These are phyloP conservation scores for Adelges cooleyi DNA, from an alignment of 1,140 invertebrate genomes.

Conservation along the genomic window DNA sequence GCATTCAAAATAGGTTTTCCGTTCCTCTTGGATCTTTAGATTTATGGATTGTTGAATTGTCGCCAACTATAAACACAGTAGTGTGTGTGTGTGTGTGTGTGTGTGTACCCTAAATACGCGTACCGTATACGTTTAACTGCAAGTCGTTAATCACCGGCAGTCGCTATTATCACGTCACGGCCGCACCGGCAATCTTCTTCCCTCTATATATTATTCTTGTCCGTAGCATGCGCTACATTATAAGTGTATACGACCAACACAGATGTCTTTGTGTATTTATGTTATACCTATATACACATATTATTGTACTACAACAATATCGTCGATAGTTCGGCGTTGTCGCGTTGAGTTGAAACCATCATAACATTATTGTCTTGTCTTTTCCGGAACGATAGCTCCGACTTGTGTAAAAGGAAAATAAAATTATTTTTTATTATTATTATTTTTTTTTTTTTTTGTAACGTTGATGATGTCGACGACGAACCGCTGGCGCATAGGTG, in stretches of 20 bases:
- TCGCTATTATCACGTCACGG: slow-evolving; percentile 16
- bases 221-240: neutral
- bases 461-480: neutral
- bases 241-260: neutral
- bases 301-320: too few relatives aligned
- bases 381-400: slow-evolving; percentile 6
- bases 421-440: neutral
- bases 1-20: too few relatives aligned
- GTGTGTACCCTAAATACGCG: neutral
- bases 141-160: slow-evolving; percentile 12
- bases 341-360: neutral
- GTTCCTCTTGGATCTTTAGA: too few relatives aligned
- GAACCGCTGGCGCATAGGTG: neutral
- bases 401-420: neutral
- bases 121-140: neutral
- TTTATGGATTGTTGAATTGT: slow-evolving; percentile 5
- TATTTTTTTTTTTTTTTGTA: neutral
- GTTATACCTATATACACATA: too few relatives aligned
- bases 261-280: slow-evolving; percentile 19
- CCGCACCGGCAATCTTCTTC: neutral
- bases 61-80: slow-evolving; percentile 2
- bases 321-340: neutral
- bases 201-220: too few relatives aligned
- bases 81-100: neutral
- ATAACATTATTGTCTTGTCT: slow-evolving; percentile 1